These are phyloP conservation scores for Girardia tigrina DNA, from an alignment of 2,888 invertebrate genomes.

Conservation along the genomic window DNA sequence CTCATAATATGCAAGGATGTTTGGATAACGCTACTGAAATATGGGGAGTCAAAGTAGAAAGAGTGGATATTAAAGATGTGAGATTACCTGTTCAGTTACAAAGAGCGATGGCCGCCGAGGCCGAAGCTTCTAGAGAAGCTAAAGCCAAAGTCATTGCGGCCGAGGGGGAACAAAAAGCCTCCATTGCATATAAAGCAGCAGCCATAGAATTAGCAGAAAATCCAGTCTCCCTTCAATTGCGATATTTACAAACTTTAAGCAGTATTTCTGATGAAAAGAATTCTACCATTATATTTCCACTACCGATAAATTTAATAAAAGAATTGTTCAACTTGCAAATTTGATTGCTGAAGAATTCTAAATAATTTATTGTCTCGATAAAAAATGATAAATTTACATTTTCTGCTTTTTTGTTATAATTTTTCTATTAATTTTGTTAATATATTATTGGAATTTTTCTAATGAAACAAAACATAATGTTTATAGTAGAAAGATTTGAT, in stretches of 20 bases:
- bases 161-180: constrained; percentile 55
- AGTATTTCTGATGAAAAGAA: constrained; percentile 92
- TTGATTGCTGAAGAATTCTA: no score
- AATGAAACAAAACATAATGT: no score
- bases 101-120: constrained; percentile 44
- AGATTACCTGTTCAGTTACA: constrained; percentile 43
- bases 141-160: constrained; percentile 45
- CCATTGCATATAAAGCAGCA: constrained; percentile 69
- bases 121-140: constrained; percentile 43
- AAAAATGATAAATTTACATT: no score
- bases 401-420: no score
- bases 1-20: constrained; percentile 37
- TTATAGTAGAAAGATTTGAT: no score
- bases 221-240: constrained; percentile 62
- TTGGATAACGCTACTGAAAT: constrained; percentile 39
- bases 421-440: no score
- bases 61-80: constrained; percentile 65
- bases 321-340: no score
- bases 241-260: constrained; percentile 76
- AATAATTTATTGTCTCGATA: no score
- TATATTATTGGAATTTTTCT: no score
- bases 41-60: constrained; percentile 60
- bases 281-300: constrained; percentile 85
- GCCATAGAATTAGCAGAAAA: constrained; percentile 69
- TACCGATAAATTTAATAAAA: constrained; percentile 62